Percentiles rank a stretch among this genome's conserved stretches.
phyloP scores from a whole-genome alignment of 1,140 invertebrate species.

The Anagrus nilaparvatae region DNA sequence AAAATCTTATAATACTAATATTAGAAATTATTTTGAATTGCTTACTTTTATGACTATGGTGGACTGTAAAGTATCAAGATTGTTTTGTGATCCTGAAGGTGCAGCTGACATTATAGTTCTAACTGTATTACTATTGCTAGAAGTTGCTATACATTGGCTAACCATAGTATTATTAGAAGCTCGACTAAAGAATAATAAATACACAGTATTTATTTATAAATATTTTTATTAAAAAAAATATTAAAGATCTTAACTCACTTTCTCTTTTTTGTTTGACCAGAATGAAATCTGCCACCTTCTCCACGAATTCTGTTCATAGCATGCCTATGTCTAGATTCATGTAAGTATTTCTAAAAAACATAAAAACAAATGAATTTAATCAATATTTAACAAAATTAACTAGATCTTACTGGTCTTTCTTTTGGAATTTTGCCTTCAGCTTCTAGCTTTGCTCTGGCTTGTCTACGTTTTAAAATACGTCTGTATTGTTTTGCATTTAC shows the following conservation, averaged over 20 bases:
- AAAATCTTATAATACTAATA: no score
- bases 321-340: constrained; percentile 94
- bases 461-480: constrained; percentile 79
- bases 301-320: constrained; percentile 96
- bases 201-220: background rate
- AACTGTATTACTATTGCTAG: constrained; percentile 25
- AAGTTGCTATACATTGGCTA: constrained; percentile 25
- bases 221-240: background rate
- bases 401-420: constrained; percentile 67
- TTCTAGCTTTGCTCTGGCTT: constrained; percentile 83
- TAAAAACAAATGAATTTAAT: constrained; percentile 16
- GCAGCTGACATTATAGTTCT: constrained; percentile 26
- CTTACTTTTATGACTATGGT: constrained; percentile 34
- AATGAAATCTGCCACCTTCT: constrained; percentile 92
- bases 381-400: constrained; percentile 3
- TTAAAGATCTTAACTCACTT: constrained; percentile 30
- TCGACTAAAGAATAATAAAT: constrained; percentile 16
- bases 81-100: constrained; percentile 27
- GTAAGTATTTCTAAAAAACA: constrained; percentile 87
- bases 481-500: constrained; percentile 99
- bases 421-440: constrained; percentile 93
- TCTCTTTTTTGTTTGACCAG: constrained; percentile 56
- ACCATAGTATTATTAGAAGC: constrained; percentile 22
- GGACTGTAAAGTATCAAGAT: constrained; percentile 29
- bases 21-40: no score